A percentile compares a stretch with the other conserved stretches of the same genome.
phyloP scores from a whole-genome alignment of 2,888 invertebrate species.

The Anticlea derivata region DNA sequence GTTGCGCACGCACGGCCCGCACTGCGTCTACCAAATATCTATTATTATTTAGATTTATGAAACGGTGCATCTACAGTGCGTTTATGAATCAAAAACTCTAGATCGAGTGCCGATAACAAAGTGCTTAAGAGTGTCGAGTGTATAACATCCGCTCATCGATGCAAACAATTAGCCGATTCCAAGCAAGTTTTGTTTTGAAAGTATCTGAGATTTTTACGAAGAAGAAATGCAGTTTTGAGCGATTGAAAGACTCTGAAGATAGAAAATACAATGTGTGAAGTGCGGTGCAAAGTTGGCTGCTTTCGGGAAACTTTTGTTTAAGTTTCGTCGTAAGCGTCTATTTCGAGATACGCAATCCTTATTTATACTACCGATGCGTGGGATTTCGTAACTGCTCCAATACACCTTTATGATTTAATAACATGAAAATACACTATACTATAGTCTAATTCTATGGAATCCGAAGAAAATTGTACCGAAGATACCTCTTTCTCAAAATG shows the following conservation, averaged over 20 bases:
- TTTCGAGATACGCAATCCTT: slow-evolving; percentile 20
- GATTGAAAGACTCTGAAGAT: background rate
- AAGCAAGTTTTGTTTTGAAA: slow-evolving; percentile 13
- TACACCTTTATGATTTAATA: slow-evolving; percentile 8
- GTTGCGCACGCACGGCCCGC: slow-evolving; percentile 44
- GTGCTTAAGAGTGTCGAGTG: slow-evolving; percentile 18
- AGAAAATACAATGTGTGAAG: slow-evolving; percentile 10
- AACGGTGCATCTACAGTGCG: slow-evolving; percentile 10
- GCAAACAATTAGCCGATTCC: slow-evolving; percentile 21
- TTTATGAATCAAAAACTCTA: slow-evolving; percentile 26
- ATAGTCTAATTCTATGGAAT: slow-evolving; percentile 12
- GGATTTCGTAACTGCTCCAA: slow-evolving; percentile 15
- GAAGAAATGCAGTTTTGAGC: slow-evolving; percentile 16
- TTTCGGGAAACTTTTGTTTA: slow-evolving; percentile 14
- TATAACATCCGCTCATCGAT: slow-evolving; percentile 24
- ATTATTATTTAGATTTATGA: slow-evolving; percentile 26
- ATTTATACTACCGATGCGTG: slow-evolving; percentile 24
- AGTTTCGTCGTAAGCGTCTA: slow-evolving; percentile 15
- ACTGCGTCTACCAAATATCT: slow-evolving; percentile 2
- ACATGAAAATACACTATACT: too few species aligned
- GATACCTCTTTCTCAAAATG: slow-evolving; percentile 68
- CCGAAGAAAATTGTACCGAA: slow-evolving; percentile 10
- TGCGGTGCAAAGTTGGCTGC: slow-evolving; percentile 11
- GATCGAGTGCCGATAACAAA: slow-evolving; percentile 13
- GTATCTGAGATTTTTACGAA: slow-evolving; percentile 14